Conservation (phyloP, 2,113 vertebrate species). For the Melanotaenia duboulayi region DNA sequence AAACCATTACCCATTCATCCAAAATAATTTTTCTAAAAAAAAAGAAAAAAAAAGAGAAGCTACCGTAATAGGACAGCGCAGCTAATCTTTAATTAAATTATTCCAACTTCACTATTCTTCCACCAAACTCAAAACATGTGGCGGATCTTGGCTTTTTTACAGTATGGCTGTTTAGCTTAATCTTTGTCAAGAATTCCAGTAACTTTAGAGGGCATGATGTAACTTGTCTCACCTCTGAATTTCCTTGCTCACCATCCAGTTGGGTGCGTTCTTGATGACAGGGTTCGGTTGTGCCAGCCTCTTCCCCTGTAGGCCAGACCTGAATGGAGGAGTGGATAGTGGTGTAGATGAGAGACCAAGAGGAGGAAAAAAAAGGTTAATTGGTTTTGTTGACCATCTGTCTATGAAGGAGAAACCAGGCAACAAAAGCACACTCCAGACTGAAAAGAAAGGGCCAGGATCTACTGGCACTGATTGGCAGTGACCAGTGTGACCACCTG, state of each 20-base stretch:
- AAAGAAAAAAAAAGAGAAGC: too few species aligned
- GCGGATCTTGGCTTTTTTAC: constrained; percentile 21
- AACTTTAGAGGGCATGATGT: constrained; percentile 32
- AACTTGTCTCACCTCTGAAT: constrained; percentile 37
- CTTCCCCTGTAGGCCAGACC: constrained; percentile 31
- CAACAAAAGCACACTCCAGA: constrained; percentile 59
- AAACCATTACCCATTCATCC: too few species aligned
- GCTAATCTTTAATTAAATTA: constrained; percentile 10
- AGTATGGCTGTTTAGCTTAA: neutral
- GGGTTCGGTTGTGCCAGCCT: constrained; percentile 39
- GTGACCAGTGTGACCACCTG: constrained; percentile 71
- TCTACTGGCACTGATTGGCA: constrained; percentile 71
- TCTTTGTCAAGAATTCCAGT: constrained; percentile 23
- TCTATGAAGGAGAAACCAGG: constrained; percentile 72
- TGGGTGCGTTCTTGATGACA: constrained; percentile 26
- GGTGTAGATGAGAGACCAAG: constrained; percentile 67
- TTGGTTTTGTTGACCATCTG: constrained; percentile 89
- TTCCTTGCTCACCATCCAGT: constrained; percentile 25
- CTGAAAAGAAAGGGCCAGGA: constrained; percentile 75
- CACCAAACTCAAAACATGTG: neutral
- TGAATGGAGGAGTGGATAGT: constrained; percentile 54
- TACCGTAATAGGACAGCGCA: neutral
- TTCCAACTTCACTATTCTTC: neutral
- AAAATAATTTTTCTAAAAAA: neutral
- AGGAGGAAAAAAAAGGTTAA: constrained; percentile 86